Percentiles rank a stretch among this genome's conserved stretches.
phyloP scores from a whole-genome alignment of 2,888 invertebrate genomes.

The Sabellastarte sp. region DNA sequence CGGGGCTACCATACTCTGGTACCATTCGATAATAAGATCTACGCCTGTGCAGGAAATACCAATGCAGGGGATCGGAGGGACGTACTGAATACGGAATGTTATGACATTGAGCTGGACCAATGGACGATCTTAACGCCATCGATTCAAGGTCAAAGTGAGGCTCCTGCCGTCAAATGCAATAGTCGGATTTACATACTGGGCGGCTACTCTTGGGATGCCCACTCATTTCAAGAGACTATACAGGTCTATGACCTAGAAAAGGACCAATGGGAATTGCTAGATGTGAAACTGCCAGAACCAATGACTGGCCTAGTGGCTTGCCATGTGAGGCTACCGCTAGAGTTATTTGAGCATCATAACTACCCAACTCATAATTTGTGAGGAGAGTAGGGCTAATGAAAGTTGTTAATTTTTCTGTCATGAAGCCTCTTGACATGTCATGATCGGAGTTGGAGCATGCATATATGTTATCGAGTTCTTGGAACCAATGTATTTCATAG shows the following conservation, averaged over 20 bases:
- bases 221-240: constrained; percentile 31
- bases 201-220: constrained; percentile 33
- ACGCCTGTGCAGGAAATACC: constrained; percentile 32
- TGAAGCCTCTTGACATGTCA: too few relatives aligned
- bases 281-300: constrained; percentile 24
- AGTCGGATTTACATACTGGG: constrained; percentile 24
- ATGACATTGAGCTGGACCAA: constrained; percentile 30
- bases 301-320: constrained; percentile 31
- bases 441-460: too few relatives aligned
- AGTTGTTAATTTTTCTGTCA: too few relatives aligned
- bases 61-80: constrained; percentile 33
- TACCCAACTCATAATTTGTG: neutral
- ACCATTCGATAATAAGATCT: constrained; percentile 23
- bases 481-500: too few relatives aligned
- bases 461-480: too few relatives aligned
- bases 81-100: constrained; percentile 31
- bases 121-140: constrained; percentile 30
- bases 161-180: constrained; percentile 24
- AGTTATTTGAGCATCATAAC: constrained; percentile 11
- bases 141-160: constrained; percentile 30
- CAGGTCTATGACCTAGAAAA: constrained; percentile 30
- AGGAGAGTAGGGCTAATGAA: neutral
- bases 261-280: constrained; percentile 27
- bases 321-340: constrained; percentile 26
- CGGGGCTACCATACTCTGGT: constrained; percentile 36